These are phyloP conservation scores for Azemiops feae DNA, from an alignment of 2,113 vertebrate genomes.

Conservation along the genomic window DNA sequence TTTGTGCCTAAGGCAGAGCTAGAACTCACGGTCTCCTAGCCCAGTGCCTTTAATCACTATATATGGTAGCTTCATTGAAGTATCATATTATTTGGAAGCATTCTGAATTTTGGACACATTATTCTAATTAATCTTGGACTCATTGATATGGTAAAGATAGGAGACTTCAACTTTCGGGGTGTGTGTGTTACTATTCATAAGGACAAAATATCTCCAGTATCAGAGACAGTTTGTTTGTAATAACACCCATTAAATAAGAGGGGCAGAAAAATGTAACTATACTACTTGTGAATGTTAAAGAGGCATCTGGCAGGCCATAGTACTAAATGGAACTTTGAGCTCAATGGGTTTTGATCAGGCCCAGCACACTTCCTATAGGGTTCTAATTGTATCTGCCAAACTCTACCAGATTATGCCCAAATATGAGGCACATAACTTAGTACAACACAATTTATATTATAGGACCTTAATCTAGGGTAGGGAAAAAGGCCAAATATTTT, in stretches of 20 bases:
- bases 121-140: neutral
- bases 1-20: neutral
- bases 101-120: neutral
- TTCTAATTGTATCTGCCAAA: neutral
- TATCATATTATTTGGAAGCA: neutral
- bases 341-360: neutral
- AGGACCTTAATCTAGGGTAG: neutral
- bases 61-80: neutral
- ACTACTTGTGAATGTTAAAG: neutral
- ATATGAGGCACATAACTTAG: neutral
- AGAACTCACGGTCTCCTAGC: neutral
- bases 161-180: neutral
- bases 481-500: neutral
- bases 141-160: neutral
- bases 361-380: neutral
- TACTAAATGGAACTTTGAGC: neutral
- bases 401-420: neutral
- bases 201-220: neutral
- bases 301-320: no score
- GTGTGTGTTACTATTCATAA: neutral
- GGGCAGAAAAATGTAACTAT: neutral
- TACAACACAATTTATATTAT: neutral
- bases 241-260: neutral
- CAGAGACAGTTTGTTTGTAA: neutral
- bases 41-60: neutral